Evolutionary conservation across 2,888 invertebrate species (phyloP).

Genomic region (Chrysolina oricalcia): DNA sequence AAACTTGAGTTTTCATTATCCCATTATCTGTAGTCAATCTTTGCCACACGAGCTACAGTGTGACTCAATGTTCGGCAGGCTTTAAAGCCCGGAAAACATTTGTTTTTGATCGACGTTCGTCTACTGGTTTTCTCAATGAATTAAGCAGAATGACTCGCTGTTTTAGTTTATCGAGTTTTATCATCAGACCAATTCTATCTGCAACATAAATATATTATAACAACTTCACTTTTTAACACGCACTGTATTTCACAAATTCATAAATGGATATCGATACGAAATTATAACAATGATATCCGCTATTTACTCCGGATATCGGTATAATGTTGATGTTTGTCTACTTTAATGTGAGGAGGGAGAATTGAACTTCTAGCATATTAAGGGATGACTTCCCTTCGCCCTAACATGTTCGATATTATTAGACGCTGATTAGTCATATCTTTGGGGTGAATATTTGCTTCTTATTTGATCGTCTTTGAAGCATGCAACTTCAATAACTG

Average conservation of each 20-base stretch:
- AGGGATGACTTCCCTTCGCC: slow-evolving; percentile 43
- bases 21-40: too few relatives aligned
- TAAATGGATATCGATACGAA: slow-evolving; percentile 30
- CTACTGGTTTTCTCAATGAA: too few relatives aligned
- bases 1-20: too few relatives aligned
- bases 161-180: too few relatives aligned
- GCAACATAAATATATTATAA: too few relatives aligned
- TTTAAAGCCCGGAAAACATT: too few relatives aligned
- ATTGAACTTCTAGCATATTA: slow-evolving; percentile 27
- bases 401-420: slow-evolving; percentile 47
- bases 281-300: slow-evolving; percentile 33
- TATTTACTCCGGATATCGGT: slow-evolving; percentile 41
- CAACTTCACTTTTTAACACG: too few relatives aligned
- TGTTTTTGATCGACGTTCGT: too few relatives aligned
- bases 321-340: slow-evolving; percentile 48
- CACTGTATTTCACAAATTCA: background rate
- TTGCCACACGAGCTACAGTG: too few relatives aligned
- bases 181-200: too few relatives aligned
- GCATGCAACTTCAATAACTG: slow-evolving; percentile 2
- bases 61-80: too few relatives aligned
- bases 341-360: slow-evolving; percentile 41
- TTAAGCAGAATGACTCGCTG: too few relatives aligned
- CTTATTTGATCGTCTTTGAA: background rate
- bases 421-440: slow-evolving; percentile 49
- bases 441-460: slow-evolving; percentile 27